Evolutionary conservation across 2,797 vertebrate genomes (phyloP).

Genomic region (Halcyon leucocephala): DNA sequence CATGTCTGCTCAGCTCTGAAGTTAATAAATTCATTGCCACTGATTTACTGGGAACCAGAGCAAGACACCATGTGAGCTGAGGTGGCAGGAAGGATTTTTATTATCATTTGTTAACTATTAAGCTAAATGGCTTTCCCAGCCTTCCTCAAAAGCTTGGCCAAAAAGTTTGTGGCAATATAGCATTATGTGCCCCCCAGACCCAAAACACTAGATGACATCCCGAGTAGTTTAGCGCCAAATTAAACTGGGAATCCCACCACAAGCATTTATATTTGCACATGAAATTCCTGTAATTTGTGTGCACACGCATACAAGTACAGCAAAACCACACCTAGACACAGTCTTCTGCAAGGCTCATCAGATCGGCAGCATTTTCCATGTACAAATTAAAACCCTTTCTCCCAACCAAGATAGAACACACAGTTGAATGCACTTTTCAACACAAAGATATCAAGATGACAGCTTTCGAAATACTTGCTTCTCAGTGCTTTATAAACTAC

Average conservation of each 20-base stretch:
- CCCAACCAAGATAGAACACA: background rate
- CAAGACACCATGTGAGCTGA: background rate
- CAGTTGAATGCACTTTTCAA: background rate
- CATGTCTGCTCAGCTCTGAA: conserved; percentile 23
- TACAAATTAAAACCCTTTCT: background rate
- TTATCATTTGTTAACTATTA: background rate
- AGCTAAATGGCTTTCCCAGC: background rate
- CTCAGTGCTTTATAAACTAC: background rate
- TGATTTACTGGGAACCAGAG: background rate
- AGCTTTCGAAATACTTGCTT: background rate
- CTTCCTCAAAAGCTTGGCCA: background rate
- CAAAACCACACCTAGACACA: background rate
- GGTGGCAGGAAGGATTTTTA: background rate
- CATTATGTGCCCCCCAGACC: background rate
- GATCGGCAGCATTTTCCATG: background rate
- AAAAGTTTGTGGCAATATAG: background rate
- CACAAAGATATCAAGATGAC: background rate
- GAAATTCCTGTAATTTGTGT: background rate
- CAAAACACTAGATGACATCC: background rate
- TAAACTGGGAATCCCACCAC: background rate
- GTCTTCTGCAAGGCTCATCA: background rate
- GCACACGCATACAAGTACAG: background rate
- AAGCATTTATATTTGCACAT: background rate
- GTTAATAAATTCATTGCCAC: conserved; percentile 37
- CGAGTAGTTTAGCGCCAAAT: background rate